Base-by-base conservation (phyloP, 2,888 invertebrate genomes). In the Eupithecia vulgata region DNA sequence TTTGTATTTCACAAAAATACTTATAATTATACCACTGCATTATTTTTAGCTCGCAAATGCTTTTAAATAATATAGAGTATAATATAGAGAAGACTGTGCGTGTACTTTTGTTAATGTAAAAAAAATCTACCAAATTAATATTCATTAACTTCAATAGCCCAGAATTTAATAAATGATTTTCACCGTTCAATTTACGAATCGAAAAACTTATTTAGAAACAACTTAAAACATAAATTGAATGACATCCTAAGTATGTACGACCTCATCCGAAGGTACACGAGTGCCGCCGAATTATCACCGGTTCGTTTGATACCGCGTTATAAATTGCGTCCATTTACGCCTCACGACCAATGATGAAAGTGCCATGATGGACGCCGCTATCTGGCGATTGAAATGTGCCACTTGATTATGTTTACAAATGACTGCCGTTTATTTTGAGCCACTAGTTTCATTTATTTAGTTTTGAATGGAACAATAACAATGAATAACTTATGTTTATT, bases 301-400 rank as follows among this genome's bases (percentile, higher is more conserved):
- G 83, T 83, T 84, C 84, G 86, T 88, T 88, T 88, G 88, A 88
- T 85, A 86, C 79, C 80, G 82, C 82, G 84, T 90, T 86, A 90
- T 90, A 91, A 91, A 91, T 92, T 82, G 86, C 81, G 74, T 80
- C 84, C 87, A 91, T 91, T 91, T 90, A 87, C 86, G 83, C 78
- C 85, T 90, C 91, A 92, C 92, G 91, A 91, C 45, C 42, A 64
- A 45, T 70, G 75, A 79, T 76, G 80, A 79, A 80, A 80, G 80
- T 79, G 74, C 67, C 76, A 69, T 72, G 73, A 75, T 76, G 73
- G 69, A 68, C 71, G 64, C 64, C 68, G 72, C 65, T 72, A 74
- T 77, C 74, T 74, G 73, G 69, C 64, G 78, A 78, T 77, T 76
- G 73, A 76, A 76, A 79, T 76, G 72, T 79, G 74, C 72, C 68